Base-by-base conservation (phyloP, 2,888 invertebrate species). In the Imbricaverruca yamaguchii region DNA sequence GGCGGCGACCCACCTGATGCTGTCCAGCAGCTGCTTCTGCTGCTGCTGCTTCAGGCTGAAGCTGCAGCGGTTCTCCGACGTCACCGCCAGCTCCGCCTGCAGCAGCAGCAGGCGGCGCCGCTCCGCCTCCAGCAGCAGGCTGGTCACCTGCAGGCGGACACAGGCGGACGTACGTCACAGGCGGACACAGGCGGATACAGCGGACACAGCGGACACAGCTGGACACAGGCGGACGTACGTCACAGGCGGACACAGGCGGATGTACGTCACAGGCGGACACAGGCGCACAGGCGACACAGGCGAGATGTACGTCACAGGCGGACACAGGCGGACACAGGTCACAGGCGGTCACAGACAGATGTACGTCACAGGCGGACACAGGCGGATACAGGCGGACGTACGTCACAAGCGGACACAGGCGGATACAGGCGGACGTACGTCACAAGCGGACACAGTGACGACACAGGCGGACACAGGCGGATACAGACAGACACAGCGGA, bases 41-140 rank as follows among this genome's bases (percentile, higher is more conserved):
- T 91, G 91, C 85, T 91, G 91, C 86, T 91, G 91, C 85, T 91
- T 91, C 13, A 25, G 53, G 53, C 74, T 74, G 74, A 74, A 74
- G 74, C 74, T 80, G 61, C 81, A 65, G 80, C 81, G 80, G 87
- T 91, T 90, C 83, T 90, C 90, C 18, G 91, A 87, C 18, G 91
- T 90, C 56, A 89, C 88, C 86, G 91, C 90, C 80, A 92, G 88
- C 87, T 92, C 92, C 80, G 90, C 89, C 86, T 92, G 92, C 82
- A 92, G 88, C 59, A 92, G 91, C 63, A 89, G 88, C 83, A 92
- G 87, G 86, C 92, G 92, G 81, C 91, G 88, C 82, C 92, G 88
- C 87, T 92, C 92, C 11, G 91, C 92, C 87, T 92, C 92, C 84
- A 92, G 87, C 83, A 92, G 88, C 82, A 92, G 88, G 84, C 91